Evolutionary conservation across 2,888 invertebrate species (phyloP), one percentile per base, ranked within the genome.

Genomic region (Euphydryas editha): DNA sequence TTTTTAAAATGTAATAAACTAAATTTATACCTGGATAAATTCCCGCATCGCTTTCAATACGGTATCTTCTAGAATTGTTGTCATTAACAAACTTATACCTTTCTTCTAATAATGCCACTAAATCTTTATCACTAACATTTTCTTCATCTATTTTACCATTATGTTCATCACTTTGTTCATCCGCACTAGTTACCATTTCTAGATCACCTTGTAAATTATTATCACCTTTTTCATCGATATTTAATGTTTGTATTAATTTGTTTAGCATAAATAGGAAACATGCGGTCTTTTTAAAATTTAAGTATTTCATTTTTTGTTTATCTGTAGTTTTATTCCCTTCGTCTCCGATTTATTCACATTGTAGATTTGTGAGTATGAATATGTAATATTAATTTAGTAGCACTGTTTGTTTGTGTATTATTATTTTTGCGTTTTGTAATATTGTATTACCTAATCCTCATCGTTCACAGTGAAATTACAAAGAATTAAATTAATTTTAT

Each of bases 21-120:
- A 39, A 15, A 8, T 39, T n/a, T 4, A 42, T 61, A 87, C 88
- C 83, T 75, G 81, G 70, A 68, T 72, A 75, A 6, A 77, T 72
- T 36, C 75, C 76, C 0, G 81, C 83, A 21, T 82, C 81, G 3
- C 72, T 78, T 1, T 83, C 70, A 6, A 91, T 80, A 44, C 76
- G 83, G 65, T 77, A 92, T 39, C 92, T 82, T 0, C 81, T 91
- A 0, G 90, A 85, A 0, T 71, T 80, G 60, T 85, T 85, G 72
- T 90, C 87, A 73, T 89, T 91, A 42, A 71, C 80, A 73, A 92
- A 92, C 70, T 80, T 89, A 70, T 90, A 91, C 61, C 85, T 88
- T 30, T 88, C 85, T 78, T 92, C 90, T 0, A 92, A 65, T 10
- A 88, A 67, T 0, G 75, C 70, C 60, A 87, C 87, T 1, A 91